These are phyloP conservation scores for Darevskia mixta DNA, from an alignment of 2,797 vertebrate species.

Conservation along the genomic window DNA sequence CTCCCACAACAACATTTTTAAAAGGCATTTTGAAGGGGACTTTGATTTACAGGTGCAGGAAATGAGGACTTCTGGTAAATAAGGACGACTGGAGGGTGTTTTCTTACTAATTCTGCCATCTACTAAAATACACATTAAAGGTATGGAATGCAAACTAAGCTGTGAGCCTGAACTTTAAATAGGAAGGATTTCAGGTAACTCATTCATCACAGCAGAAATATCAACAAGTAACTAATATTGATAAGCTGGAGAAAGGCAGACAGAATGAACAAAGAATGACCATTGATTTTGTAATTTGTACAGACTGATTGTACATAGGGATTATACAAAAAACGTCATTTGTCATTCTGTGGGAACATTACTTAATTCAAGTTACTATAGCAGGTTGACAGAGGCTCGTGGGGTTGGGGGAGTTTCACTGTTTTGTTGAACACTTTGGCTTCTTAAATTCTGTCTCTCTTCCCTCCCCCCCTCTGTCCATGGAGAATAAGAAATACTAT, in stretches of 20 bases:
- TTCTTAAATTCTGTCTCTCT: no score
- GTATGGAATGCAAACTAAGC: background rate
- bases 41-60: background rate
- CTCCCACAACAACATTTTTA: no score
- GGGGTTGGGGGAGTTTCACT: no score
- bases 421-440: no score
- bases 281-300: slow-evolving; percentile 61
- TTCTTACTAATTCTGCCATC: background rate
- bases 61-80: background rate
- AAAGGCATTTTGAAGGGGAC: background rate
- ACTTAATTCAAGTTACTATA: no score
- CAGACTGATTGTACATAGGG: fast-evolving
- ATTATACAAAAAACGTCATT: slow-evolving; percentile 11
- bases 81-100: background rate
- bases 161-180: background rate
- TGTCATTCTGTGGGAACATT: background rate
- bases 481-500: no score
- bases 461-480: no score
- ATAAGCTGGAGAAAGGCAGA: slow-evolving; percentile 42
- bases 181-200: background rate
- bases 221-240: slow-evolving; percentile 44
- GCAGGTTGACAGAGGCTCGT: no score
- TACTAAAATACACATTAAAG: background rate
- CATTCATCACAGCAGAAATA: slow-evolving; percentile 40
- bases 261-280: slow-evolving; percentile 44